phyloP scores from a whole-genome alignment of 2,888 invertebrate genomes.

The Hartigia nigra region DNA sequence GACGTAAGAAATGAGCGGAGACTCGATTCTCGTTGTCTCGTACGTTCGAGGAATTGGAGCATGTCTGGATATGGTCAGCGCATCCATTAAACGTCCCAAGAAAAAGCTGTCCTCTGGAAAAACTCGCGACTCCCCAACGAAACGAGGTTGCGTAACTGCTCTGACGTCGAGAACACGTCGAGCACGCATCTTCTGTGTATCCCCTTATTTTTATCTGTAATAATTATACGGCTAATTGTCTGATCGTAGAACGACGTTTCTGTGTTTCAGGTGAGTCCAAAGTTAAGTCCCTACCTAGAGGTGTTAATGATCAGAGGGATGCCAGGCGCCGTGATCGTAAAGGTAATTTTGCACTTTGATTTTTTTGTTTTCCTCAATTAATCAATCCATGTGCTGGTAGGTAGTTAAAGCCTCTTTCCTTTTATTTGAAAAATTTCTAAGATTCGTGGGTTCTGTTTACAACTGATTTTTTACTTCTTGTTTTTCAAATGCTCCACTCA shows the following conservation, averaged over 20 bases:
- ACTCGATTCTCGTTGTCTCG: background rate
- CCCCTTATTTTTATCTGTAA: background rate
- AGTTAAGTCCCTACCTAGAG: conserved; percentile 46
- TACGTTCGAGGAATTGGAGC: conserved; percentile 47
- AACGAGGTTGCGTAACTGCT: conserved; percentile 41
- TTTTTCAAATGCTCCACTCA: background rate
- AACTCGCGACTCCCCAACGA: conserved; percentile 19
- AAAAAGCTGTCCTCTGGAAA: conserved; percentile 41
- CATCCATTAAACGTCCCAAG: conserved; percentile 45
- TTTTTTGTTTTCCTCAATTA: background rate
- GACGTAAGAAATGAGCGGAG: background rate
- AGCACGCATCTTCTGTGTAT: background rate
- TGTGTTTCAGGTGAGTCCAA: conserved; percentile 60
- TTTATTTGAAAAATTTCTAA: background rate
- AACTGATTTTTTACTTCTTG: background rate
- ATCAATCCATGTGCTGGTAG: background rate
- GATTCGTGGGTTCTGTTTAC: background rate
- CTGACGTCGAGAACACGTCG: conserved; percentile 10
- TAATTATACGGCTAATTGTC: background rate
- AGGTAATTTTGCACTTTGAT: background rate
- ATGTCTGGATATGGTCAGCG: conserved; percentile 42
- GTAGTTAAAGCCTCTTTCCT: background rate
- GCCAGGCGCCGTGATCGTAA: background rate
- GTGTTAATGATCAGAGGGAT: conserved; percentile 6
- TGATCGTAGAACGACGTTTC: conserved; percentile 9